Evolutionary conservation across 2,888 invertebrate species (phyloP).

Genomic region (Aleiodes testaceus): DNA sequence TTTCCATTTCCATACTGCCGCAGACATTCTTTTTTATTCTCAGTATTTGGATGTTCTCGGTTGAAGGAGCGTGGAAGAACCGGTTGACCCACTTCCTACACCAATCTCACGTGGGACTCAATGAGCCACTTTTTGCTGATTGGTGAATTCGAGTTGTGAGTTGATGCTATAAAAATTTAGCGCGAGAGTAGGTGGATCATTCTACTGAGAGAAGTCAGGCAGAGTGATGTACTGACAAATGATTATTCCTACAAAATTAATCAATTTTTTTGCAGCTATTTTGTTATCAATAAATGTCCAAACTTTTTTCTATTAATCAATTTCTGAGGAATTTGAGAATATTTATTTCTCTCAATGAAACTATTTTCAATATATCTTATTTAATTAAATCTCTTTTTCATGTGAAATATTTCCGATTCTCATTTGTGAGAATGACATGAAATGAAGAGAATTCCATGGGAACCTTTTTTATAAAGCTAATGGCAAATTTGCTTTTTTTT

Average conservation of each 20-base stretch:
- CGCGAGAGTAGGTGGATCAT: slow-evolving; percentile 47
- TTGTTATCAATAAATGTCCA: neutral
- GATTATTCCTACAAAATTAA: slow-evolving; percentile 40
- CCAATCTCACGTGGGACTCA: slow-evolving; percentile 57
- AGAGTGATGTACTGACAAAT: slow-evolving; percentile 37
- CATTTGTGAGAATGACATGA: no score
- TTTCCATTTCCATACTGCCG: no score
- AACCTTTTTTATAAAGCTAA: no score
- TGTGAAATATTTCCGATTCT: no score
- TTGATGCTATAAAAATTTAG: slow-evolving; percentile 63
- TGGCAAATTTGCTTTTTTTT: no score
- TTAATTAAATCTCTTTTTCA: no score
- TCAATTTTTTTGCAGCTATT: slow-evolving; percentile 30
- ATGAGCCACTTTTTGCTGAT: slow-evolving; percentile 61
- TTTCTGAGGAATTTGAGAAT: neutral
- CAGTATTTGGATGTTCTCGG: slow-evolving; percentile 6
- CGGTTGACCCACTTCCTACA: slow-evolving; percentile 56
- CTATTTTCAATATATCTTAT: no score
- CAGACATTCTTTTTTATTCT: neutral
- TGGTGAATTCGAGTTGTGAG: slow-evolving; percentile 60
- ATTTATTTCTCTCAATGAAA: neutral
- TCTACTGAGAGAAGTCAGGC: slow-evolving; percentile 40
- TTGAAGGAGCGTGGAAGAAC: neutral
- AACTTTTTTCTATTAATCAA: neutral
- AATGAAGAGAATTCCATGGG: no score